Conservation (phyloP, 2,113 vertebrate genomes). For the Dicrurus megarhynchus region DNA sequence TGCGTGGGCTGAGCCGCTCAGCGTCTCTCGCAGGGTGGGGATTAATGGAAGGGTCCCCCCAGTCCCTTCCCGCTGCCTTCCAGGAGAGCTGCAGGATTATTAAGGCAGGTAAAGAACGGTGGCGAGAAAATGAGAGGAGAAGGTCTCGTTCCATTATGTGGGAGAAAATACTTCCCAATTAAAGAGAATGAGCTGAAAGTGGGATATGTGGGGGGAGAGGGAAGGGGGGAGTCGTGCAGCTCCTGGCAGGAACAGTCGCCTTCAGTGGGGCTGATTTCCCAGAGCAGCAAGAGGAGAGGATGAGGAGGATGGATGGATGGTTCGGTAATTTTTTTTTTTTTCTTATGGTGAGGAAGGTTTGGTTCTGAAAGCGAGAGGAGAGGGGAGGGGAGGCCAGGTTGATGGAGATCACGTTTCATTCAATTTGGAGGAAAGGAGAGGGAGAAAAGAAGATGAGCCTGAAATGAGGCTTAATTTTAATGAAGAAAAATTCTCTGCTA, state of each 20-base stretch:
- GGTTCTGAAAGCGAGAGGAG: constrained; percentile 39
- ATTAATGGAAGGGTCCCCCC: background rate
- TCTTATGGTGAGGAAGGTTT: background rate
- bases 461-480: constrained; percentile 77
- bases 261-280: background rate
- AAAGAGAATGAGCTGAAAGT: constrained; percentile 47
- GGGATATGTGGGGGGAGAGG: background rate
- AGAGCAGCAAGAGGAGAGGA: background rate
- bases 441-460: constrained; percentile 67
- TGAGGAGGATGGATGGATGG: background rate
- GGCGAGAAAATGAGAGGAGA: background rate
- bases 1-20: accelerated
- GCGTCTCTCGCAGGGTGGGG: accelerated
- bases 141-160: constrained; percentile 21
- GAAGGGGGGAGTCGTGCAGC: background rate
- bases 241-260: background rate
- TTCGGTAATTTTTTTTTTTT: background rate
- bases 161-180: constrained; percentile 33
- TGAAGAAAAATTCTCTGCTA: constrained; percentile 70
- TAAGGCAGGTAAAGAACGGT: background rate
- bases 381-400: constrained; percentile 45
- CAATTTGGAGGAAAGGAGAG: constrained; percentile 65
- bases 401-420: constrained; percentile 58
- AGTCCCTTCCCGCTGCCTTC: background rate
- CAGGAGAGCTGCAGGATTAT: background rate